Base-by-base conservation (phyloP, 2,113 vertebrate species). In the Plecturocebus donacophilus region DNA sequence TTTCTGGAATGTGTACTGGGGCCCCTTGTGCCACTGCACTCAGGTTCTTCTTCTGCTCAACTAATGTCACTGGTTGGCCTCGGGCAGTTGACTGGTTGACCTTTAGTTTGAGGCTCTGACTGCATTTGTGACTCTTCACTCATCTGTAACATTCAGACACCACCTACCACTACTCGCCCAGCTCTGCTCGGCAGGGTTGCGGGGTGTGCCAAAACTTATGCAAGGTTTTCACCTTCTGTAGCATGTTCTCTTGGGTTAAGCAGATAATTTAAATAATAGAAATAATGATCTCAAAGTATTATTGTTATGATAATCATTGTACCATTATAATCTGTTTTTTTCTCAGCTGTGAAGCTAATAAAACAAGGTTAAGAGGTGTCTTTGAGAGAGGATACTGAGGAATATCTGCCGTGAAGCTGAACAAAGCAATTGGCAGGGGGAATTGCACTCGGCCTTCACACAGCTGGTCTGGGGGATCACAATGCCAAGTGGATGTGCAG, bases 341-440 rank as follows among this genome's bases (percentile, higher is more conserved):
- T 45, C 77, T 93, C 32, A 58, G 79, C 92, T 91, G 23, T 64
- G 92, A 73, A 38, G 52, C 38, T 84, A 77, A 86, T 81, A 85
- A 93, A 70, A 66, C 73, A 93, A 85, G 87, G 42, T 86, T 23
- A 96, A 88, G 66, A 82, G 32, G 66, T 75, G 40, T 21, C 45
- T 95, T 54, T 40, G 93, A 94, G 11, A 77, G 1, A 70, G 42
- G 20, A 66, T 10, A 16, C 23, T 16, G 73, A 68, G 47, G 42
- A 52, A 68, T 64, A 32, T 35, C 6, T 38, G n/a, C 12, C 8
- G 1, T 8, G 7, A 21, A 80, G 16, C 10, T 47, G 30, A 70
- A 30, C 1, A 17, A 1, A 42, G 35, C 9, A 2, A 32, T 23
- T n/a, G 14, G 0, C 4, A 5, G 0, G 6, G n/a, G 13, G 27